A percentile compares a stretch with the other conserved stretches of the same genome.
These are phyloP conservation scores for Athrips mouffetella DNA, from an alignment of 2,888 invertebrate genomes.

Conservation along the genomic window DNA sequence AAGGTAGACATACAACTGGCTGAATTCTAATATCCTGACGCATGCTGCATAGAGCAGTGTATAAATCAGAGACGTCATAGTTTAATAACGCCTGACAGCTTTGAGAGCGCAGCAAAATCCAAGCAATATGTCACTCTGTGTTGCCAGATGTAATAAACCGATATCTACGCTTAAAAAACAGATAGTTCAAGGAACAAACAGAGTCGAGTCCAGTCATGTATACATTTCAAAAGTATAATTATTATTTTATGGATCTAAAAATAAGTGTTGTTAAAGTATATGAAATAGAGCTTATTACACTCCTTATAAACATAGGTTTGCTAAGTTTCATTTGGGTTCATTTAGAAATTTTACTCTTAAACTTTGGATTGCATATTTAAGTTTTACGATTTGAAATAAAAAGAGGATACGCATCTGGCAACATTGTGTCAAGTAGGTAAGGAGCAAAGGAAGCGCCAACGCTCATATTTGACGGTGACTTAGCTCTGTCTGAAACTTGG, in stretches of 20 bases:
- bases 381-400: too few species aligned
- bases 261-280: too few species aligned
- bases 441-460: neutral
- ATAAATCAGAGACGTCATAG: conserved; percentile 20
- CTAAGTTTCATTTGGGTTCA: too few species aligned
- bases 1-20: neutral
- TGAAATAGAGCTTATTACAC: too few species aligned
- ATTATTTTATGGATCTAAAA: too few species aligned
- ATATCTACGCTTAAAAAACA: neutral
- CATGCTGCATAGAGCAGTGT: conserved; percentile 8
- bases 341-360: too few species aligned
- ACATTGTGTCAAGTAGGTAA: neutral
- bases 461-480: conserved; percentile 7
- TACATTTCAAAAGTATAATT: too few species aligned
- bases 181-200: too few species aligned
- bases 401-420: conserved; percentile 1
- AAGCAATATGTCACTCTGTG: conserved; percentile 9
- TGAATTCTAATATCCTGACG: conserved; percentile 7
- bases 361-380: too few species aligned
- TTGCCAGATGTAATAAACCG: neutral
- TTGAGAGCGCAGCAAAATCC: conserved; percentile 9
- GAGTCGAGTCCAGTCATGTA: too few species aligned
- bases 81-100: conserved; percentile 20
- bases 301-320: too few species aligned
- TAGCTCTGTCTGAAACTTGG: neutral